These are phyloP conservation scores for Palythoa grandis DNA, from an alignment of 92 coral and sea anemone genomes.

Conservation along the genomic window DNA sequence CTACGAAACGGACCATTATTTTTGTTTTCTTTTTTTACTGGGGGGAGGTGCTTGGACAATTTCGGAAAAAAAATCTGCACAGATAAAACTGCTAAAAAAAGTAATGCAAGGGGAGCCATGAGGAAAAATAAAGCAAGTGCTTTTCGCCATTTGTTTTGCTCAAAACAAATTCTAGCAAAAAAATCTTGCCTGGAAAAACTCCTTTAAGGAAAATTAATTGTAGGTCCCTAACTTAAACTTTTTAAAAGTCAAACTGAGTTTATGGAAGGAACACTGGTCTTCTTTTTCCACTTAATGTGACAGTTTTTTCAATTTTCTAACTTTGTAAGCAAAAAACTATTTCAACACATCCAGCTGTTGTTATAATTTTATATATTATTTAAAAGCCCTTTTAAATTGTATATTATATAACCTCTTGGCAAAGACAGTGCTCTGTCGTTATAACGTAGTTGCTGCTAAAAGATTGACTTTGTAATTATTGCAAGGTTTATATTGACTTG, in stretches of 20 bases:
- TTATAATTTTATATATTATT: no score
- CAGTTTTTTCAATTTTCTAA: neutral
- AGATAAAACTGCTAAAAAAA: neutral
- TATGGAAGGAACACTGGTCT: neutral
- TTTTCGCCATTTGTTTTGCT: neutral
- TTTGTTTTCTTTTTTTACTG: neutral
- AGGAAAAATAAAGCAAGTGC: neutral
- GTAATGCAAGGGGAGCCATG: neutral
- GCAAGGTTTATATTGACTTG: slow-evolving; percentile 33
- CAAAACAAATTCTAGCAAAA: neutral
- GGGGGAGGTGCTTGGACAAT: neutral
- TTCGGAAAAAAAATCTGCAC: neutral
- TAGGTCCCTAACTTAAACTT: neutral
- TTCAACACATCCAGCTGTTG: neutral
- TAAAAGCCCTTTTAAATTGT: neutral
- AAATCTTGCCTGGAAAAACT: neutral
- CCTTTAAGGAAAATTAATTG: neutral
- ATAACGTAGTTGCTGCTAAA: slow-evolving; percentile 41
- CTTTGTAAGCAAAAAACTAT: neutral
- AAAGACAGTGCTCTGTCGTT: slow-evolving; percentile 28
- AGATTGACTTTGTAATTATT: slow-evolving; percentile 19
- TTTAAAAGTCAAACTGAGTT: neutral
- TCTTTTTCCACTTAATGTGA: neutral
- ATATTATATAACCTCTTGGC: neutral
- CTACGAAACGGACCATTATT: neutral